Conservation (phyloP, 2,888 invertebrate species). For the Drosophila melanosoma region DNA sequence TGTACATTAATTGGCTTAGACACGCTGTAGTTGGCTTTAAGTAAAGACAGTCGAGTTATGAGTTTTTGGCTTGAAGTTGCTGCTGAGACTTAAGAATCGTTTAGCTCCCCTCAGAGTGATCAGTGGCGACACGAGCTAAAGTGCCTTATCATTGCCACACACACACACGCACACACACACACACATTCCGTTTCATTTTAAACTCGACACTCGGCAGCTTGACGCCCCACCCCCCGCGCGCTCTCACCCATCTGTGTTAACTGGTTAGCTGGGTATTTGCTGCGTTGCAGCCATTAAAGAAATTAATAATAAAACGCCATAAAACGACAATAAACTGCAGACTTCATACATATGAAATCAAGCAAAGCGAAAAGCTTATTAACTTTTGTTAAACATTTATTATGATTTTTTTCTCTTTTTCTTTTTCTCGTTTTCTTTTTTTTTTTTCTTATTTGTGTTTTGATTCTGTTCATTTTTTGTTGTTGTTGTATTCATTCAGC, state of each 20-base stretch:
- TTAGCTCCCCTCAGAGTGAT: constrained; percentile 29
- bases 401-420: constrained; percentile 51
- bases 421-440: constrained; percentile 1
- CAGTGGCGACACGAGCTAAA: constrained; percentile 46
- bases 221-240: constrained; percentile 5
- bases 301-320: constrained; percentile 78
- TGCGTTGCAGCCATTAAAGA: constrained; percentile 48
- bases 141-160: constrained; percentile 54
- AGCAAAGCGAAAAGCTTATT: constrained; percentile 63
- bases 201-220: constrained; percentile 21
- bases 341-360: constrained; percentile 65
- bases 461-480: neutral
- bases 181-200: constrained; percentile 50
- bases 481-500: constrained; percentile 33
- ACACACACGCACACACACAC: constrained; percentile 43
- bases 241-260: constrained; percentile 1
- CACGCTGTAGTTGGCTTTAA: neutral
- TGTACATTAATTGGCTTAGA: neutral
- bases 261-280: constrained; percentile 28
- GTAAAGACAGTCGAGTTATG: constrained; percentile 17
- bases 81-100: constrained; percentile 28
- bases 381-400: constrained; percentile 71
- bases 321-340: constrained; percentile 70
- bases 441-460: neutral
- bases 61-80: constrained; percentile 12